phyloP scores from a whole-genome alignment of 1,140 invertebrate species.

The Leptopilina boulardi region DNA sequence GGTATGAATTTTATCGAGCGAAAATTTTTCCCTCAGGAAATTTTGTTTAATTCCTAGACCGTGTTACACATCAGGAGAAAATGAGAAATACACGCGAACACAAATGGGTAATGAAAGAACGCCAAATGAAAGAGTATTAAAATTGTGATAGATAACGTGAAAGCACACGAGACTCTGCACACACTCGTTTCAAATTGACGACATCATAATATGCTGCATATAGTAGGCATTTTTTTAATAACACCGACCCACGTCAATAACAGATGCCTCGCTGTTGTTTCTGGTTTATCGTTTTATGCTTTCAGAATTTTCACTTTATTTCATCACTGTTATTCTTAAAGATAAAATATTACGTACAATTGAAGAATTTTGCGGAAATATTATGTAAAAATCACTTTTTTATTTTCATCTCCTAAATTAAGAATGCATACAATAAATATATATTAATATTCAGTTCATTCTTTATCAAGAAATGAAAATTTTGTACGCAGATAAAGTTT shows the following conservation, averaged over 20 bases:
- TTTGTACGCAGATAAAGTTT: no score
- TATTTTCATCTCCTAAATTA: no score
- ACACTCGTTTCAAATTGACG: background rate
- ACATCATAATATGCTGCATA: slow-evolving; percentile 2
- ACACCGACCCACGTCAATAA: background rate
- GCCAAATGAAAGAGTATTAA: slow-evolving; percentile 10
- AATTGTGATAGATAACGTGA: slow-evolving; percentile 3
- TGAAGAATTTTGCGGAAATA: no score
- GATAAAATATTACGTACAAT: background rate
- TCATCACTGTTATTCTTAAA: background rate
- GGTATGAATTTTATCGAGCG: slow-evolving; percentile 13
- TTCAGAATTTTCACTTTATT: background rate
- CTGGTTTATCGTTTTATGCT: background rate
- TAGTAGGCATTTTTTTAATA: background rate
- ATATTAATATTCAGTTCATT: no score
- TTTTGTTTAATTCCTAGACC: background rate
- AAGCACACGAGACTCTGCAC: background rate
- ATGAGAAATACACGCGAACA: background rate
- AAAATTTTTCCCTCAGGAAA: background rate
- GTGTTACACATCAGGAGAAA: background rate
- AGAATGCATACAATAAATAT: no score
- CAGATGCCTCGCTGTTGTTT: background rate
- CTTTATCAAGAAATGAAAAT: no score
- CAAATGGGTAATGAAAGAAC: background rate
- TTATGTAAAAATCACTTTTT: no score